Percentiles rank a stretch among this genome's conserved stretches.
Conservation (phyloP, 35 echinoderm and acorn worm species). For the Anneissia japonica region DNA sequence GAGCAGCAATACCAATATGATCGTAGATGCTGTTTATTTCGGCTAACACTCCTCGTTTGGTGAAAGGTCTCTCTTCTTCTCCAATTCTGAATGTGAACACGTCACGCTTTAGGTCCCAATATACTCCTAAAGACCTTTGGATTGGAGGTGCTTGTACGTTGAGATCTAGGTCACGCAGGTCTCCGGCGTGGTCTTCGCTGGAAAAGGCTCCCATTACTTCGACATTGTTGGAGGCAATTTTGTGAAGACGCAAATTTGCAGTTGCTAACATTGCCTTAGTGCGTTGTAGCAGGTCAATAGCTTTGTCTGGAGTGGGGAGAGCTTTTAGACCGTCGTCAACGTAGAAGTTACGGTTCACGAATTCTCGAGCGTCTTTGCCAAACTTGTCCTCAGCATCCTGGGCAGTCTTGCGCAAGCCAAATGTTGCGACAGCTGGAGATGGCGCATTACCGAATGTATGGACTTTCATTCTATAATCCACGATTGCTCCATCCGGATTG, state of each 20-base stretch:
- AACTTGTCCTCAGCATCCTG: slow-evolving; percentile 1
- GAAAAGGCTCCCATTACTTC: slow-evolving; percentile 42
- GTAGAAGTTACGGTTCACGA: slow-evolving; percentile 45
- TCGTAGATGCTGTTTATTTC: slow-evolving; percentile 51
- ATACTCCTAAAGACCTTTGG: slow-evolving; percentile 40
- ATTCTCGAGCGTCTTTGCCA: slow-evolving; percentile 35
- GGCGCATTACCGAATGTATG: slow-evolving; percentile 55
- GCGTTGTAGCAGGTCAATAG: slow-evolving; percentile 23
- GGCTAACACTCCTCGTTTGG: slow-evolving; percentile 34
- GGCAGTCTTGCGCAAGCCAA: slow-evolving; percentile 19
- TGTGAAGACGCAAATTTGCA: slow-evolving; percentile 41
- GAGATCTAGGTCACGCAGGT: slow-evolving; percentile 38
- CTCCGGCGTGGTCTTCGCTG: slow-evolving; percentile 28
- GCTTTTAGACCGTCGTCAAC: slow-evolving; percentile 63
- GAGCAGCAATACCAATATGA: slow-evolving; percentile 50
- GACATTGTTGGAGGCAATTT: slow-evolving; percentile 44
- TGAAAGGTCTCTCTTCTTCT: slow-evolving; percentile 18
- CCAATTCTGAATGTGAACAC: slow-evolving; percentile 33
- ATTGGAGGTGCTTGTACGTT: slow-evolving; percentile 6
- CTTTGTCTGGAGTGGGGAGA: neutral
- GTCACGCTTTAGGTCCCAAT: slow-evolving; percentile 40
- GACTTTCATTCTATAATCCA: slow-evolving; percentile 46
- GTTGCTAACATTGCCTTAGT: slow-evolving; percentile 34
- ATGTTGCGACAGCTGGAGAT: slow-evolving; percentile 33
- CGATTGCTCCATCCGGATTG: slow-evolving; percentile 8